phyloP scores from a whole-genome alignment of 2,113 vertebrate genomes.

The Pterocles gutturalis region DNA sequence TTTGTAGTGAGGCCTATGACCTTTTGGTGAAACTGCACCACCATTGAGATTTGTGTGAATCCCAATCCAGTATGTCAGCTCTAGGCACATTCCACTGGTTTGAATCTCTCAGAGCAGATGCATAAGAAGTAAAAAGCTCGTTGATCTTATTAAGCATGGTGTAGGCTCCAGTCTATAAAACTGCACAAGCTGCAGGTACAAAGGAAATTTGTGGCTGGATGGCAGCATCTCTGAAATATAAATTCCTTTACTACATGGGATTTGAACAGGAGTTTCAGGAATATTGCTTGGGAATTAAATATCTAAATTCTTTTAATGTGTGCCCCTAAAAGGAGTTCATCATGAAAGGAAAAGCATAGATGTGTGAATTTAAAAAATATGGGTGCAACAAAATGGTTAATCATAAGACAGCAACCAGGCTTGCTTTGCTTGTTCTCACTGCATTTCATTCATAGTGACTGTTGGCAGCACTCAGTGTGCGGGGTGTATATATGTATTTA shows the following conservation, averaged over 20 bases:
- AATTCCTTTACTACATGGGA: neutral
- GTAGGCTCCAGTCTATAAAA: neutral
- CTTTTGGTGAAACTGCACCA: neutral
- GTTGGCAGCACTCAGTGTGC: constrained; percentile 51
- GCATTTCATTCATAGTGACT: constrained; percentile 69
- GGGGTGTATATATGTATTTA: constrained; percentile 62
- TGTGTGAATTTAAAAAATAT: constrained; percentile 23
- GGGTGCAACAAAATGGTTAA: constrained; percentile 37
- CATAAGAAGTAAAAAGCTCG: neutral
- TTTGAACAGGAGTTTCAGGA: neutral
- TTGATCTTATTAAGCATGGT: neutral
- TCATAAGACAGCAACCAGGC: constrained; percentile 42
- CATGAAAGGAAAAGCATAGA: neutral
- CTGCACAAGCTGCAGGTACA: neutral
- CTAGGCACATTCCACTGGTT: neutral
- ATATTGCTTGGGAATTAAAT: neutral
- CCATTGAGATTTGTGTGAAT: neutral
- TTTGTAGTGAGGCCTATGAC: neutral
- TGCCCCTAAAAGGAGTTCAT: neutral
- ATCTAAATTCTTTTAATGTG: neutral
- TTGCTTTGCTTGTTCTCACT: constrained; percentile 63
- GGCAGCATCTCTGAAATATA: neutral
- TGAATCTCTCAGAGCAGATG: neutral
- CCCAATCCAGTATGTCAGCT: neutral
- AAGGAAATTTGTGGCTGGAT: neutral